Conservation (phyloP, 2,888 invertebrate genomes). For the Masnerella sp. region DNA sequence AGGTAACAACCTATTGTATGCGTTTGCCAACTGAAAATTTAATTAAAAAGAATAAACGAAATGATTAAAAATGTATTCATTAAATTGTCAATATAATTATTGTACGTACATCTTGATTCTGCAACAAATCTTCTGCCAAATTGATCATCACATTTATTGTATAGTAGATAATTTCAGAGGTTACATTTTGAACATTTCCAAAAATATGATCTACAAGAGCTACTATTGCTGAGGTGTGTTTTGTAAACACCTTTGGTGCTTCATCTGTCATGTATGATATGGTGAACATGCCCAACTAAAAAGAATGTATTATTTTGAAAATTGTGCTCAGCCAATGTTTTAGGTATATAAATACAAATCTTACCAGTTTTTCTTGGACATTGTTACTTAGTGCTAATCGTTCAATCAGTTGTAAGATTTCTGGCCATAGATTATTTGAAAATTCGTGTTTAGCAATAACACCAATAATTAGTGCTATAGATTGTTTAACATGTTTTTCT, state of each 20-base stretch:
- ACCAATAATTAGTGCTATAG: conserved; percentile 86
- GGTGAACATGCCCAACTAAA: conserved; percentile 80
- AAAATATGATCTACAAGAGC: conserved; percentile 79
- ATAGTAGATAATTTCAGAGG: conserved; percentile 80
- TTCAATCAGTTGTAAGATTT: conserved; percentile 82
- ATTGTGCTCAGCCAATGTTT: too few relatives aligned
- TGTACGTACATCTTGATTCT: conserved; percentile 81
- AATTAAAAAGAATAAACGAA: conserved; percentile 11
- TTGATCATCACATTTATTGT: conserved; percentile 83
- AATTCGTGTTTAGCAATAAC: conserved; percentile 86
- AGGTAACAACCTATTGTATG: conserved; percentile 82
- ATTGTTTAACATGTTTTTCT: conserved; percentile 83
- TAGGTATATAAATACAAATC: neutral
- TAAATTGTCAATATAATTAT: neutral
- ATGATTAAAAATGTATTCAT: neutral
- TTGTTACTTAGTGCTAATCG: conserved; percentile 80
- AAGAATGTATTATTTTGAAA: neutral
- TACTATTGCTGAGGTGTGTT: conserved; percentile 81
- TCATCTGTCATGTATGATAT: conserved; percentile 84
- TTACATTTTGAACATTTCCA: conserved; percentile 77
- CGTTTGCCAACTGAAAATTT: conserved; percentile 78
- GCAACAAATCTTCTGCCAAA: conserved; percentile 82
- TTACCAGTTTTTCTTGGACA: conserved; percentile 81
- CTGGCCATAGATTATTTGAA: conserved; percentile 81
- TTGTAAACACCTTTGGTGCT: conserved; percentile 83